Evolutionary conservation across 2,888 invertebrate species (phyloP).

Genomic region (Sepiola atlantica): DNA sequence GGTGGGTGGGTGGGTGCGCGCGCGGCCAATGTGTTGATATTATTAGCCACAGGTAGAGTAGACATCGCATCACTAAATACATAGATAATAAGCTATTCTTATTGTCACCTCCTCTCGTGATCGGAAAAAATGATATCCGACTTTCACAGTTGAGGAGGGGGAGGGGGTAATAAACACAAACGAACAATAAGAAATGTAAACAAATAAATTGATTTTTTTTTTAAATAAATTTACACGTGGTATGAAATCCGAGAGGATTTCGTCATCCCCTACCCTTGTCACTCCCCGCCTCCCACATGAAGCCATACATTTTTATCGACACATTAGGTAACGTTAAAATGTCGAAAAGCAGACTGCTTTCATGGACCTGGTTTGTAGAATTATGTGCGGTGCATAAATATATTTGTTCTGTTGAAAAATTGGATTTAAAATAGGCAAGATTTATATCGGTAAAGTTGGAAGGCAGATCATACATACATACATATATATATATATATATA

Average conservation of each 20-base stretch:
- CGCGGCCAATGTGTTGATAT: background rate
- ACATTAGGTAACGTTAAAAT: background rate
- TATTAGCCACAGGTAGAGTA: background rate
- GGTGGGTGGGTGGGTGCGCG: background rate
- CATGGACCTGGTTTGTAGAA: background rate
- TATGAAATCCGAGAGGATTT: background rate
- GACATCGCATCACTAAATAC: background rate
- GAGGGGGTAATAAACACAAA: background rate
- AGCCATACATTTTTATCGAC: background rate
- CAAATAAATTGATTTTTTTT: background rate
- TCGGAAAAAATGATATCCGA: background rate
- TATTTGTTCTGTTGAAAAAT: too few species aligned
- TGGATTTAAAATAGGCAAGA: too few species aligned
- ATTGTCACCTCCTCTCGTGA: background rate
- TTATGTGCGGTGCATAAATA: background rate
- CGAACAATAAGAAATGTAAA: background rate
- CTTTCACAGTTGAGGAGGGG: background rate
- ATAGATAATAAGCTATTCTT: background rate
- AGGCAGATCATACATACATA: too few species aligned
- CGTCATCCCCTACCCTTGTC: too few species aligned
- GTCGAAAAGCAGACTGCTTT: background rate
- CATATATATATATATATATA: too few species aligned
- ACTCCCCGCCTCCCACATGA: too few species aligned
- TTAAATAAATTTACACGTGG: background rate
- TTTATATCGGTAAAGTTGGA: too few species aligned